Evolutionary conservation across 1,140 invertebrate species (phyloP), one percentile per base, ranked within the genome.

Genomic region (Mactra quadrangularis): DNA sequence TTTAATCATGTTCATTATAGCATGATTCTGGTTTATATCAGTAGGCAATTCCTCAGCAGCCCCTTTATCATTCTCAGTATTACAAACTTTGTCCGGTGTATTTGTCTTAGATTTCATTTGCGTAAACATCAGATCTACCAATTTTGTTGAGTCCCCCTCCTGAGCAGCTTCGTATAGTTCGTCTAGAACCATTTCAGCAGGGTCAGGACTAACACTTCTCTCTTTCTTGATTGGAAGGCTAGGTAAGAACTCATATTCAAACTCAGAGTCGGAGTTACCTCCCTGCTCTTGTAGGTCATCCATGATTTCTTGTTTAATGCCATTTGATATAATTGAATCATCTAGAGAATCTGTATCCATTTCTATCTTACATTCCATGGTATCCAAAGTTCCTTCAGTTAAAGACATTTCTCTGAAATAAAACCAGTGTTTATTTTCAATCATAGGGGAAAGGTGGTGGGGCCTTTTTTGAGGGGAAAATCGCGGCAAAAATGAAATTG

Each of bases 241-340:
- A 1, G 74, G 74, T 13, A 35, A 76, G 22, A 76, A 76, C 19
- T 76, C 74, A 76, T 62, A 76, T 33, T 76, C 74, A 35, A 76
- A 76, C 19, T 70, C 72, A 91, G 38, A 7, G 38, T 41, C 38
- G 6, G 38, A 41, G 6, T 6, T 6, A 41, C 15, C 38, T 41
- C 15, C 38, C 38, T 41, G 38, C 6, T 41, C 38, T 7, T 41
- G 11, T 50, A 50, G 11, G 11, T 50, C n/a, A 11, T 50, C n/a
- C 47, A 11, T 50, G 47, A 13, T 50, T n/a, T 50, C n/a, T 50
- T 50, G 47, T n/a, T 50, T 50, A 11, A 50, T 13, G 47, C 11
- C 47, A 11, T n/a, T 50, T 11, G n/a, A 50, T 13, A 50, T 11
- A 13, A 50, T n/a, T 13, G 11, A 50, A n/a, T n/a, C n/a, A n/a